These are phyloP conservation scores for Palloptera scutellata DNA, from an alignment of 2,888 invertebrate genomes.

Conservation along the genomic window DNA sequence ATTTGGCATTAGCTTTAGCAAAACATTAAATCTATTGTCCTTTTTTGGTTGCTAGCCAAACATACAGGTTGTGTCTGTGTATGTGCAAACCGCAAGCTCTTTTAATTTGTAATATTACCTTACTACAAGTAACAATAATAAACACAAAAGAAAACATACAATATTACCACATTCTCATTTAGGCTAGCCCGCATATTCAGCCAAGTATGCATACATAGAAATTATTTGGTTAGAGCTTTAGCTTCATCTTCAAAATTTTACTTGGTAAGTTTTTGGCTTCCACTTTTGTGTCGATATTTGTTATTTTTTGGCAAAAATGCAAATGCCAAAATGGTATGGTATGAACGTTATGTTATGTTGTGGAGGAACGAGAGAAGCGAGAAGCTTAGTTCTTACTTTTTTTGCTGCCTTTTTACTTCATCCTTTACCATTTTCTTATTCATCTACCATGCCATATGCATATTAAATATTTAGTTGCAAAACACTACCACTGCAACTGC, in stretches of 20 bases:
- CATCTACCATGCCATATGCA: not conserved
- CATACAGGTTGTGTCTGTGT: no score
- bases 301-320: not conserved
- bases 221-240: no score
- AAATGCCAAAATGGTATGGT: not conserved
- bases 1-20: no score
- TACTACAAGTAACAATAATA: no score
- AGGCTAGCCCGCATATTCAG: not conserved
- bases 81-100: not conserved
- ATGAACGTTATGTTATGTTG: no score
- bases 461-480: conserved; percentile 5
- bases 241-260: not conserved
- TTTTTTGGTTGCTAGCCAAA: no score
- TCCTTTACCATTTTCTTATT: not conserved
- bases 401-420: no score
- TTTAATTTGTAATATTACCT: conserved; percentile 5
- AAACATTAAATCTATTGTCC: no score
- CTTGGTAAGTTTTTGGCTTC: not conserved
- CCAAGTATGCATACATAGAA: not conserved
- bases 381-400: no score
- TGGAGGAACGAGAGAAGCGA: no score
- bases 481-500: not conserved
- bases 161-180: no score
- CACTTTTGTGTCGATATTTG: not conserved
- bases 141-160: no score